phyloP scores from a whole-genome alignment of 2,888 invertebrate genomes.

The Drosophila colorata region DNA sequence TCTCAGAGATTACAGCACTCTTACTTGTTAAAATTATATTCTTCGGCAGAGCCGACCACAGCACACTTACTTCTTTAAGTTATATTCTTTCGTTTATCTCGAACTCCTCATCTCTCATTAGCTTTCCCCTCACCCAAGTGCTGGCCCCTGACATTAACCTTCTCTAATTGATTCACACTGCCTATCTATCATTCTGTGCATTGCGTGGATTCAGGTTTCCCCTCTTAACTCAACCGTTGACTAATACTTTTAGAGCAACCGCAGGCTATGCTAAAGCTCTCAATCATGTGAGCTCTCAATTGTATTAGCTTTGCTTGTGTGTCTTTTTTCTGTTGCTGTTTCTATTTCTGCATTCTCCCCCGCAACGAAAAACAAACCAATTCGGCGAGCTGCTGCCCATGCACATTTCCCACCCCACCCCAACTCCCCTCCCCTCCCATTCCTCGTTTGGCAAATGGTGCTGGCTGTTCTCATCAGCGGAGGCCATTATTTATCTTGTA shows the following conservation, averaged over 20 bases:
- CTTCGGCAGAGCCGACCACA: no score
- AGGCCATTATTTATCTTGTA: conserved; percentile 74
- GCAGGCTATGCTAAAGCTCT: conserved; percentile 60
- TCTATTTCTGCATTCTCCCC: not conserved
- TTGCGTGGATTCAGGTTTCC: conserved; percentile 1
- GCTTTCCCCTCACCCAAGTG: not conserved
- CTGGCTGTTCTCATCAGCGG: conserved; percentile 63
- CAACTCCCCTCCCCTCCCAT: not conserved
- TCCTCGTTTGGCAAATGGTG: conserved; percentile 15
- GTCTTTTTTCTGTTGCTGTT: not conserved
- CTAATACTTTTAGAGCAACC: conserved; percentile 54
- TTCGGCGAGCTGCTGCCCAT: conserved; percentile 14
- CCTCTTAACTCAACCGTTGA: conserved; percentile 38
- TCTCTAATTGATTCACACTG: conserved; percentile 64
- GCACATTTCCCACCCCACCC: no score
- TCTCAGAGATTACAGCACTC: no score
- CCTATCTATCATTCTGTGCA: conserved; percentile 59
- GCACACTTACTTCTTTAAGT: no score
- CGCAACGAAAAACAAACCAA: conserved; percentile 14
- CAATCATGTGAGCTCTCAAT: conserved; percentile 64
- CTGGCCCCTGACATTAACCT: conserved; percentile 26
- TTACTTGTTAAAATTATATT: no score
- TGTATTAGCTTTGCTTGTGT: conserved; percentile 34
- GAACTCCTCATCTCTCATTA: not conserved
- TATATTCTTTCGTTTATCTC: not conserved